A percentile compares a stretch with the other conserved stretches of the same genome.
Conservation (phyloP, 2,113 vertebrate species). For the Halichoeres trimaculatus region DNA sequence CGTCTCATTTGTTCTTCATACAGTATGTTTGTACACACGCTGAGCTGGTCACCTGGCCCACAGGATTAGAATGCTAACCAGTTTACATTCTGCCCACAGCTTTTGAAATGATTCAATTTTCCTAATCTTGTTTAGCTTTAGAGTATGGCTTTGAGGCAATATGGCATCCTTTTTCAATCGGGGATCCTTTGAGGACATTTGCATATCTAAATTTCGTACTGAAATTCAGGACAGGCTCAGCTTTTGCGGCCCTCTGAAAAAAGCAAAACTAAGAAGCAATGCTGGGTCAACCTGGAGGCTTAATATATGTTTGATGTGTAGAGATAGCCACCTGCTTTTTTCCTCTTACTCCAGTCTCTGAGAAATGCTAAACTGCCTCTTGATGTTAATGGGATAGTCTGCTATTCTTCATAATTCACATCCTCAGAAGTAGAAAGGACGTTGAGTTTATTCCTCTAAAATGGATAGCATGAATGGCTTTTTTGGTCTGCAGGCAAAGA, state of each 20-base stretch:
- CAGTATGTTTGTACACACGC: conserved; percentile 75
- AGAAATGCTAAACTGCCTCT: conserved; percentile 75
- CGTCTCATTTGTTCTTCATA: conserved; percentile 68
- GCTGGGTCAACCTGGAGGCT: conserved; percentile 79
- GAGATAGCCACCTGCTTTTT: conserved; percentile 79
- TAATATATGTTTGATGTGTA: conserved; percentile 85
- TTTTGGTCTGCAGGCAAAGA: conserved; percentile 18
- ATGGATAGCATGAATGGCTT: conserved; percentile 35
- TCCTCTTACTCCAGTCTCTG: conserved; percentile 62
- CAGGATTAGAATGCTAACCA: conserved; percentile 84
- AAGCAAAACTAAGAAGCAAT: conserved; percentile 75
- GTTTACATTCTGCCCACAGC: conserved; percentile 86
- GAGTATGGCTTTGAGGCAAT: conserved; percentile 86
- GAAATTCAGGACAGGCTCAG: conserved; percentile 79
- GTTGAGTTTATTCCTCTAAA: conserved; percentile 67
- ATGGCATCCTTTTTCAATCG: conserved; percentile 83
- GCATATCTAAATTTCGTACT: conserved; percentile 82
- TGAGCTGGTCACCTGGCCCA: conserved; percentile 80
- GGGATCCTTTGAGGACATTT: conserved; percentile 83
- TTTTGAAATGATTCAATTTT: conserved; percentile 88
- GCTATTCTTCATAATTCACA: conserved; percentile 65
- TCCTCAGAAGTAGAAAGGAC: conserved; percentile 69
- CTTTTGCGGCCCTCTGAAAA: conserved; percentile 76
- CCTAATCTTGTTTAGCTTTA: conserved; percentile 89
- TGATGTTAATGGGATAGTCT: conserved; percentile 80